Percentiles rank a stretch among this genome's conserved stretches.
These are phyloP conservation scores for Sarcoramphus papa DNA, from an alignment of 2,797 vertebrate genomes.

Conservation along the genomic window DNA sequence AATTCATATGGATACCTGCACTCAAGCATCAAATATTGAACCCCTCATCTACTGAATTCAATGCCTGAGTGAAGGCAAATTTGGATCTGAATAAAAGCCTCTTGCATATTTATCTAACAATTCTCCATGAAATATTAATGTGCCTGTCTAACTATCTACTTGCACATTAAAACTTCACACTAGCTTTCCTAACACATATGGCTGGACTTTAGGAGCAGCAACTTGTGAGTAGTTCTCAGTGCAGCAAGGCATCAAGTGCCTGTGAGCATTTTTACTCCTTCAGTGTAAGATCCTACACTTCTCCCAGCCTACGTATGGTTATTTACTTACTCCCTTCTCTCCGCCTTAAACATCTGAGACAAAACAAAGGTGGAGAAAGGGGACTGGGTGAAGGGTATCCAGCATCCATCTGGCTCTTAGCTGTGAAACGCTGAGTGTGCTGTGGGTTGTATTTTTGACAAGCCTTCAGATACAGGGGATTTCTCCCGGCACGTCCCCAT, in stretches of 20 bases:
- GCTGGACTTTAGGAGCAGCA: neutral
- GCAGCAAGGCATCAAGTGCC: neutral
- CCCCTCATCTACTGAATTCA: neutral
- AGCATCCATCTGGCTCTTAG: neutral
- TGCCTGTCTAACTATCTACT: neutral
- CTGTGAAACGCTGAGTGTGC: neutral
- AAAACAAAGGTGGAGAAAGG: neutral
- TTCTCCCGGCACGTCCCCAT: neutral
- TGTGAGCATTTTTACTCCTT: neutral
- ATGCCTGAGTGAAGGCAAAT: neutral
- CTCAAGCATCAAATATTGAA: neutral
- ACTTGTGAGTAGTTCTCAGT: neutral
- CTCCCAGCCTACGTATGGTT: neutral
- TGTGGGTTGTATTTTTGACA: neutral
- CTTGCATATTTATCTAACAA: conserved; percentile 11
- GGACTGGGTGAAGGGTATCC: neutral
- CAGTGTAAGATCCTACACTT: neutral
- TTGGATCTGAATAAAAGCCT: neutral
- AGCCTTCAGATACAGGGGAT: neutral
- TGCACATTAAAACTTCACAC: neutral
- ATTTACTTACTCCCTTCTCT: neutral
- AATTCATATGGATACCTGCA: neutral
- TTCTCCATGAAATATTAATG: conserved; percentile 27
- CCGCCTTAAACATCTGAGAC: neutral
- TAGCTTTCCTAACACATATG: neutral